Conservation (phyloP, 2,797 vertebrate genomes). For the Apogon talboti region DNA sequence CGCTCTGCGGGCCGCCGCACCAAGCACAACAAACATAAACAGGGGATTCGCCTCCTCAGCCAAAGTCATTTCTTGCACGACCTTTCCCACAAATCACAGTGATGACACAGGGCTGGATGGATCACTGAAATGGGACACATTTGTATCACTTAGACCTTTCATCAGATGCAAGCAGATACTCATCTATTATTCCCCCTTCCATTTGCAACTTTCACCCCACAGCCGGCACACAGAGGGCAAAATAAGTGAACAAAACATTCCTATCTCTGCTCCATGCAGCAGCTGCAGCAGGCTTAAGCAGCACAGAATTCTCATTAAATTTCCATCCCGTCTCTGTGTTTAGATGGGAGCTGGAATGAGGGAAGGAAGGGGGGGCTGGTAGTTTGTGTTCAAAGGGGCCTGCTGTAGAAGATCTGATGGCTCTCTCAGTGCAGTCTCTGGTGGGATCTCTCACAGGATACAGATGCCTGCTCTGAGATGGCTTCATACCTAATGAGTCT, state of each 20-base stretch:
- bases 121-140: conserved; percentile 83
- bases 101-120: conserved; percentile 79
- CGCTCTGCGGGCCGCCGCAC: conserved; percentile 71
- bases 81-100: conserved; percentile 83
- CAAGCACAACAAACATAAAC: conserved; percentile 78
- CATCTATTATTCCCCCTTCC: conserved; percentile 82
- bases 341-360: conserved; percentile 67
- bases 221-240: conserved; percentile 70
- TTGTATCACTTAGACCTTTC: conserved; percentile 85
- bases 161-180: conserved; percentile 83
- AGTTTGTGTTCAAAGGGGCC: conserved; percentile 81
- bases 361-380: conserved; percentile 54
- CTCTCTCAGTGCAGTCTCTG: conserved; percentile 79
- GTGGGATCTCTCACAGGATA: conserved; percentile 81
- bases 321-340: conserved; percentile 76
- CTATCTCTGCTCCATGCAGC: conserved; percentile 70
- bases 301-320: conserved; percentile 80
- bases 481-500: conserved; percentile 84
- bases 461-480: conserved; percentile 80
- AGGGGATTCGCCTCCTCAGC: conserved; percentile 77
- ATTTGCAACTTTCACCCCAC: conserved; percentile 80
- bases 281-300: conserved; percentile 73
- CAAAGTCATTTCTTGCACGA: conserved; percentile 85
- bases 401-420: conserved; percentile 81
- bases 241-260: conserved; percentile 79